Evolutionary conservation across 2,113 vertebrate genomes (phyloP).

Genomic region (Myrmecobius fasciatus): DNA sequence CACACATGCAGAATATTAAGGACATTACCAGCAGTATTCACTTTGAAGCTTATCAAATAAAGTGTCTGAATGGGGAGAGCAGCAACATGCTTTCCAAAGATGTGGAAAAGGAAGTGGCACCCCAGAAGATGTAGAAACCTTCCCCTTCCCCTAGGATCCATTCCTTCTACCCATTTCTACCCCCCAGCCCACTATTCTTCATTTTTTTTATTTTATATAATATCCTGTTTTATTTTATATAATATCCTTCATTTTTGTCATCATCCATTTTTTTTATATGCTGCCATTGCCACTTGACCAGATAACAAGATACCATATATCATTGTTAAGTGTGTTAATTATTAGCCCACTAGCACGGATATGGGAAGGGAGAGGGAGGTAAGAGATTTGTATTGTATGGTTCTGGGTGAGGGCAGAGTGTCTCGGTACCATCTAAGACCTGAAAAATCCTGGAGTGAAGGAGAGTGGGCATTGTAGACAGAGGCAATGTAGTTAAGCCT

Average conservation of each 20-base stretch:
- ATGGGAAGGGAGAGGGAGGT: background rate
- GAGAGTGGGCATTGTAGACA: background rate
- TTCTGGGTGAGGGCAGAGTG: background rate
- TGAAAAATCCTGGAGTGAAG: fast-evolving
- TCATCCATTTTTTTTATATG: conserved; percentile 26
- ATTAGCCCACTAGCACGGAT: background rate
- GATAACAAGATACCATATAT: conserved; percentile 64
- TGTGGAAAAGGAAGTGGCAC: conserved; percentile 87
- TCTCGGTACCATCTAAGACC: background rate
- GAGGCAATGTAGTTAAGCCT: no score
- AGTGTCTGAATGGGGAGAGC: conserved; percentile 93
- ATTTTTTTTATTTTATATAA: conserved; percentile 79
- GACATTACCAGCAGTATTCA: conserved; percentile 98
- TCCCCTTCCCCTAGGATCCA: conserved; percentile 62
- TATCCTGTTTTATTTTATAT: conserved; percentile 79
- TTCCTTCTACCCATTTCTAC: conserved; percentile 49
- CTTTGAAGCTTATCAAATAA: conserved; percentile 96
- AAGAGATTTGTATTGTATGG: background rate
- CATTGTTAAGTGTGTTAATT: conserved; percentile 11
- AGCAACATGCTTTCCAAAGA: conserved; percentile 89
- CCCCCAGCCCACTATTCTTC: conserved; percentile 44
- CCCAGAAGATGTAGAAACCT: conserved; percentile 92
- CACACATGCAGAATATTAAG: conserved; percentile 99
- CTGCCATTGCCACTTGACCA: conserved; percentile 80
- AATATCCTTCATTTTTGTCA: conserved; percentile 63